These are phyloP conservation scores for Pogonocherus hispidulus DNA, from an alignment of 2,888 invertebrate genomes.

Conservation along the genomic window DNA sequence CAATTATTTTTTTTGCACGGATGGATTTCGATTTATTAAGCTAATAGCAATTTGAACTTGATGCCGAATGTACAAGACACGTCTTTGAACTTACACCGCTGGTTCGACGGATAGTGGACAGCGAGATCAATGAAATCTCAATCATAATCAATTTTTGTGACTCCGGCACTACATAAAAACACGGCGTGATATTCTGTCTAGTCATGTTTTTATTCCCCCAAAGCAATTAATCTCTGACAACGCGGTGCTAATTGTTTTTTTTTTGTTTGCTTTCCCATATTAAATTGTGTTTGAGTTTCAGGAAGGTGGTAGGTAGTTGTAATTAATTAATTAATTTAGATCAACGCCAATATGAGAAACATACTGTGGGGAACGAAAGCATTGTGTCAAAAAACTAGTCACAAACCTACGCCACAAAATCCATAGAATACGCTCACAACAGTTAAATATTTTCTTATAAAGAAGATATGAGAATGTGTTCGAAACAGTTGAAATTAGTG, in stretches of 20 bases:
- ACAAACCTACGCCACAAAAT: no score
- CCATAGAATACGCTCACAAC: no score
- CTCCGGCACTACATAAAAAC: background rate
- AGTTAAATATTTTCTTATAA: no score
- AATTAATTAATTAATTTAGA: no score
- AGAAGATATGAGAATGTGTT: no score
- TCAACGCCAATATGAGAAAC: background rate
- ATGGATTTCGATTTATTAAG: background rate
- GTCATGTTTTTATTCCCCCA: background rate
- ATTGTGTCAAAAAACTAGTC: no score
- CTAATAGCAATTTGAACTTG: background rate
- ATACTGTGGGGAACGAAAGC: no score
- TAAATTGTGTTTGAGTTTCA: background rate
- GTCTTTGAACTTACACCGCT: background rate
- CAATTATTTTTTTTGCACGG: conserved; percentile 6
- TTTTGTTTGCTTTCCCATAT: background rate
- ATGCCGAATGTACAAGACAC: background rate
- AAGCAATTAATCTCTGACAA: background rate
- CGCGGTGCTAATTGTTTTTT: conserved; percentile 2
- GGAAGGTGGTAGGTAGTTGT: background rate
- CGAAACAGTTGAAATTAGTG: no score
- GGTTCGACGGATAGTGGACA: background rate
- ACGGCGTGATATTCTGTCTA: background rate
- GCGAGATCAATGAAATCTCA: background rate
- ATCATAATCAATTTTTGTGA: background rate